Evolutionary conservation across 2,113 vertebrate species (phyloP).

Genomic region (Odontophorus gujanensis): DNA sequence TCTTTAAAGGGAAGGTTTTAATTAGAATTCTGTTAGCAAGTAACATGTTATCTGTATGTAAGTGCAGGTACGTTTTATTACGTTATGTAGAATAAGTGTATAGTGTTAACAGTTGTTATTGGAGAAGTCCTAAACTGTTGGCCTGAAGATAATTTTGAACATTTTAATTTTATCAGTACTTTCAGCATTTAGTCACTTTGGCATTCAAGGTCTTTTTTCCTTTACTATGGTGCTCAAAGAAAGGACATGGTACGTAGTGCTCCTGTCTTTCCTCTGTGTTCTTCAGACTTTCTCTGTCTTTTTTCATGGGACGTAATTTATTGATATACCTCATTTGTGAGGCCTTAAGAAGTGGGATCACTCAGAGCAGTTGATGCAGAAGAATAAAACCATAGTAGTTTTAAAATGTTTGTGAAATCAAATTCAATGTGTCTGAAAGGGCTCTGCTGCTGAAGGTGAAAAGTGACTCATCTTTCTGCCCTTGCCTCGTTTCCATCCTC

Average conservation of each 20-base stretch:
- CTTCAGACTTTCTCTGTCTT: background rate
- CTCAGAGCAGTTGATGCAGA: conserved; percentile 16
- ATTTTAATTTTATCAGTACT: background rate
- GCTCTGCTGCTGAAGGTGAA: background rate
- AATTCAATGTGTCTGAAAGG: background rate
- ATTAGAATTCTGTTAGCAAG: conserved; percentile 21
- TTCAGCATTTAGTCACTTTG: conserved; percentile 18
- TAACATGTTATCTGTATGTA: background rate
- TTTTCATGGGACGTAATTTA: background rate
- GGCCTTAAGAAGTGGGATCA: background rate
- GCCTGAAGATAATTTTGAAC: background rate
- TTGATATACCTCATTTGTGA: background rate
- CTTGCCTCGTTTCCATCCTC: background rate
- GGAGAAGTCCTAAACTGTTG: background rate
- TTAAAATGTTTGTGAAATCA: background rate
- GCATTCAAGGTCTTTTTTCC: background rate
- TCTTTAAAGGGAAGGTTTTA: background rate
- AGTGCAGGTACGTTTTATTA: background rate
- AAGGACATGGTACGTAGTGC: background rate
- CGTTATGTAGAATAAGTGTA: conserved; percentile 11
- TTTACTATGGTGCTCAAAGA: background rate
- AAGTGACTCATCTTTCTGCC: background rate
- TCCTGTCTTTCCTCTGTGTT: conserved; percentile 1
- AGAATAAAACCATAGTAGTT: background rate
- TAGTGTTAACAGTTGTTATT: background rate